phyloP scores from a whole-genome alignment of 2,888 invertebrate genomes.

The Meteorus cinctellus region DNA sequence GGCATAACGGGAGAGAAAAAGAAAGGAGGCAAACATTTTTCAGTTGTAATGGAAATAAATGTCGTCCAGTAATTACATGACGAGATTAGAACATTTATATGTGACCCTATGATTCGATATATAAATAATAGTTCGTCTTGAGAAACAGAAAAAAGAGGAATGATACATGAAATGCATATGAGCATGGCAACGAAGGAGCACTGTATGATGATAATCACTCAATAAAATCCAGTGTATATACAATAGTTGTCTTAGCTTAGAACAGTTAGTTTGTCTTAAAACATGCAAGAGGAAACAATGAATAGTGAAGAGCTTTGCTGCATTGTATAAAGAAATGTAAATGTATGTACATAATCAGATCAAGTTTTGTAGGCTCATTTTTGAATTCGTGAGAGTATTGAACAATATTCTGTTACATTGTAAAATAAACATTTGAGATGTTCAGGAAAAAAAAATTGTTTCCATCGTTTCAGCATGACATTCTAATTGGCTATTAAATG shows the following conservation, averaged over 20 bases:
- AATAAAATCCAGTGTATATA: constrained; percentile 51
- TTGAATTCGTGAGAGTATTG: constrained; percentile 7
- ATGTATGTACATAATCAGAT: constrained; percentile 57
- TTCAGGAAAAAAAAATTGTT: neutral
- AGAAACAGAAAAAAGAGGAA: constrained; percentile 40
- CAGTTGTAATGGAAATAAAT: neutral
- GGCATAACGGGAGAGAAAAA: constrained; percentile 31
- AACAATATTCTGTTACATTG: constrained; percentile 7
- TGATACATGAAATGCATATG: constrained; percentile 32
- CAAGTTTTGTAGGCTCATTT: constrained; percentile 1
- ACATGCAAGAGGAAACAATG: constrained; percentile 42
- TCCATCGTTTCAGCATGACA: neutral
- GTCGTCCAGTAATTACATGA: constrained; percentile 37
- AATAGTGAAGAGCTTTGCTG: constrained; percentile 36
- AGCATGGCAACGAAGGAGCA: constrained; percentile 30
- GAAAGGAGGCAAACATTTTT: constrained; percentile 29
- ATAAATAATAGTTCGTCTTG: constrained; percentile 6
- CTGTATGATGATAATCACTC: constrained; percentile 47
- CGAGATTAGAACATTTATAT: constrained; percentile 38
- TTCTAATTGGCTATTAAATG: neutral
- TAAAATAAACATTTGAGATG: neutral
- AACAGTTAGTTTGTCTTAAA: constrained; percentile 23
- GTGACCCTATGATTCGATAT: neutral
- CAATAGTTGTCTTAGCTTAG: constrained; percentile 55
- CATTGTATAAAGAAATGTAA: constrained; percentile 48